These are phyloP conservation scores for Macrocentrus cingulum DNA, from an alignment of 1,140 invertebrate species.

Conservation along the genomic window DNA sequence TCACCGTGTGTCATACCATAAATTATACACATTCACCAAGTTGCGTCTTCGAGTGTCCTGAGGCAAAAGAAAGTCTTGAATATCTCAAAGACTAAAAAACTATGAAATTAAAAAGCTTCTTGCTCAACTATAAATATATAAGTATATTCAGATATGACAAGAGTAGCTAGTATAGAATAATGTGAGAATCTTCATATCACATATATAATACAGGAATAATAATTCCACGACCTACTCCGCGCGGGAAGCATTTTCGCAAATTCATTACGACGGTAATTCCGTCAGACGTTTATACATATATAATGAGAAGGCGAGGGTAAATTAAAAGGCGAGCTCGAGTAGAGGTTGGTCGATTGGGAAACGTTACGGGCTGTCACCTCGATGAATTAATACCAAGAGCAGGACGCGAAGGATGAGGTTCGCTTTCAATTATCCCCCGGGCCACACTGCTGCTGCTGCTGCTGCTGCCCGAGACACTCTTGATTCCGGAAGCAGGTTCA, in stretches of 20 bases:
- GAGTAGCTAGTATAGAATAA: neutral
- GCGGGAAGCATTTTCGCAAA: neutral
- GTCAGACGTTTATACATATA: too few relatives aligned
- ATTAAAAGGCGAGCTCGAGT: neutral
- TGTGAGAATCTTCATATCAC: too few relatives aligned
- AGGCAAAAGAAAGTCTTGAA: too few relatives aligned
- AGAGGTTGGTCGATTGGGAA: conserved; percentile 11
- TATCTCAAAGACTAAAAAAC: conserved; percentile 17
- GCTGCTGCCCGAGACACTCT: conserved; percentile 32
- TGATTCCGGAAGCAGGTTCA: conserved; percentile 22
- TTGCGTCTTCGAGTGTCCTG: too few relatives aligned
- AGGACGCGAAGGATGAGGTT: conserved; percentile 7
- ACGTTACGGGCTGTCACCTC: conserved; percentile 24
- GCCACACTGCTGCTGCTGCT: too few relatives aligned
- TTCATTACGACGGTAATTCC: conserved; percentile 3
- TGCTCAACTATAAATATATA: conserved; percentile 10
- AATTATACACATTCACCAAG: too few relatives aligned
- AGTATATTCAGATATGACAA: neutral
- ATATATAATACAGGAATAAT: too few relatives aligned
- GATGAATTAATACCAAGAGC: conserved; percentile 23
- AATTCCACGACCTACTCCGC: too few relatives aligned
- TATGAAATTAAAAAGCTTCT: conserved; percentile 34
- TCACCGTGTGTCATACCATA: too few relatives aligned
- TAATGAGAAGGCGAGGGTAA: too few relatives aligned
- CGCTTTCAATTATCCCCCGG: conserved; percentile 33